Conservation (phyloP, 64 coral and sea anemone genomes). For the Pocillopora damicornis region DNA sequence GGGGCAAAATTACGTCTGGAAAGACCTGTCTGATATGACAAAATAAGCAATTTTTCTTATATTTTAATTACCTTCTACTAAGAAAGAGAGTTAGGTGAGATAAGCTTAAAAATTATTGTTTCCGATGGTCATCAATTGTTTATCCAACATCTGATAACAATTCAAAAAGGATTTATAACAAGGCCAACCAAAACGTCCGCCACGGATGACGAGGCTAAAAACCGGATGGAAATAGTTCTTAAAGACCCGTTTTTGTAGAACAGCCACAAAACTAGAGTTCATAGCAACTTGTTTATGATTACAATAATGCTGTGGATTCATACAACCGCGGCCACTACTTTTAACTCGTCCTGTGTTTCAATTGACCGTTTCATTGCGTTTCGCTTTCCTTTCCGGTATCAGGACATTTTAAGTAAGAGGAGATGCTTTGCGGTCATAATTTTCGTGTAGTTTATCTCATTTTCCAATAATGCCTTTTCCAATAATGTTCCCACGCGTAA, state of each 20-base stretch:
- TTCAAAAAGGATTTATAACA: background rate
- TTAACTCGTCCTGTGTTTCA: conserved; percentile 15
- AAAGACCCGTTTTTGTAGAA: conserved; percentile 4
- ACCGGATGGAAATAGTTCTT: background rate
- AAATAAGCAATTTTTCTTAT: too few species aligned
- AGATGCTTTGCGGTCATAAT: background rate
- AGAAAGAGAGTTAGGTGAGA: too few species aligned
- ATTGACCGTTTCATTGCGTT: conserved; percentile 28
- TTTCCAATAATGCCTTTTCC: too few species aligned
- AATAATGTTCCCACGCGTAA: too few species aligned
- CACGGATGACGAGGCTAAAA: background rate
- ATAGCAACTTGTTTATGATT: background rate
- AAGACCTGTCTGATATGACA: too few species aligned
- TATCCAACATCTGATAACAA: too few species aligned
- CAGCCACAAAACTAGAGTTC: background rate
- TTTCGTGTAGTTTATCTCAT: background rate
- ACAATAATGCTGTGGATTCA: background rate
- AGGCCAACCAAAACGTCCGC: conserved; percentile 1
- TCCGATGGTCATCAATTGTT: too few species aligned
- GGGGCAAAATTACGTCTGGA: too few species aligned
- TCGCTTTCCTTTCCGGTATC: conserved; percentile 19
- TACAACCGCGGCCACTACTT: background rate
- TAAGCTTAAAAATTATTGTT: too few species aligned
- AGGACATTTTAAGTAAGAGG: conserved; percentile 3
- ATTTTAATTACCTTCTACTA: too few species aligned